Percentiles rank a stretch among this genome's conserved stretches.
Evolutionary conservation across 2,888 invertebrate species (phyloP).

Genomic region (Troides oblongomaculatus): DNA sequence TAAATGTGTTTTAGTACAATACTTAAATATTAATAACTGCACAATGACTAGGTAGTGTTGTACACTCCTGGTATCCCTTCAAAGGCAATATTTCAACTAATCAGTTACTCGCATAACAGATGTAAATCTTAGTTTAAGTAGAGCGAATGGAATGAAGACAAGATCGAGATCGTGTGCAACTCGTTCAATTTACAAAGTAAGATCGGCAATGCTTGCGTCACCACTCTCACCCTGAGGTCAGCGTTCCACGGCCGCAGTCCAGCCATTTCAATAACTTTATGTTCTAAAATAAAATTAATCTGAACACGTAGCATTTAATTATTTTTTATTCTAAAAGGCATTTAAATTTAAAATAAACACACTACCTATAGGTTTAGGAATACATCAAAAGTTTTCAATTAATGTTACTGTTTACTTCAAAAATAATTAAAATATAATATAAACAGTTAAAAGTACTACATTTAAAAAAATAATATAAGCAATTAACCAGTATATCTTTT

Average conservation of each 20-base stretch:
- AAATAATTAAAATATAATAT: too few relatives aligned
- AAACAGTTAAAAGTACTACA: too few relatives aligned
- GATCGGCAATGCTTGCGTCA: conserved; percentile 21
- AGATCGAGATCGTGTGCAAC: conserved; percentile 18
- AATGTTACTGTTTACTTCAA: too few relatives aligned
- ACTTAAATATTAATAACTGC: background rate
- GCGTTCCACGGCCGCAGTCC: background rate
- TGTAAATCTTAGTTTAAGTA: background rate
- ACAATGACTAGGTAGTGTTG: background rate
- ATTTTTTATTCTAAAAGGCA: too few relatives aligned
- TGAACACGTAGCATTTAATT: too few relatives aligned
- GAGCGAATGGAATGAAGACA: conserved; percentile 19
- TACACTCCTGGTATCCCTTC: background rate
- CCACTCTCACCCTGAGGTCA: conserved; percentile 2
- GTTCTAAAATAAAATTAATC: too few relatives aligned
- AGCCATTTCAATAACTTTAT: background rate
- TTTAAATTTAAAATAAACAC: too few relatives aligned
- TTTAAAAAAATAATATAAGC: too few relatives aligned
- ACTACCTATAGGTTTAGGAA: too few relatives aligned
- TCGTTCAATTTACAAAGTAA: conserved; percentile 17
- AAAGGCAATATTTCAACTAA: background rate
- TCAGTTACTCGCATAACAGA: conserved; percentile 4
- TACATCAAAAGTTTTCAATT: too few relatives aligned
- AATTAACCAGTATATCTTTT: too few relatives aligned
- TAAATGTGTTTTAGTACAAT: background rate